Evolutionary conservation across 1,140 invertebrate genomes (phyloP).

Genomic region (Drosophila hydei): DNA sequence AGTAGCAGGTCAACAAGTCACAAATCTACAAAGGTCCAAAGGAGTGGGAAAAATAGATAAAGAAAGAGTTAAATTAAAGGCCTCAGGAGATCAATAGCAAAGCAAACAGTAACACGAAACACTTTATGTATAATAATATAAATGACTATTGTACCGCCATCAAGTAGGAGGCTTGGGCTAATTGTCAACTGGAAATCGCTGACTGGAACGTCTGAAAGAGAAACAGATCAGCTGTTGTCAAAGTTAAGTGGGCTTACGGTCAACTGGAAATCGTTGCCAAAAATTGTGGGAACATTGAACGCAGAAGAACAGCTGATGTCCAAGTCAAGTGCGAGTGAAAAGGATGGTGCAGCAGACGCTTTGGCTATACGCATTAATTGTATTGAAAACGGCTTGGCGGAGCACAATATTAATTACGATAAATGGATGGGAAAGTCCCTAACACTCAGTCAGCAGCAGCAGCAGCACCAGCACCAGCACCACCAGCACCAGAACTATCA

Average conservation of each 20-base stretch:
- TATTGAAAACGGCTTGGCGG: too few species aligned
- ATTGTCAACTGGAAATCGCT: background rate
- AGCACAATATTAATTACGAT: background rate
- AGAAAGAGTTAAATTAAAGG: background rate
- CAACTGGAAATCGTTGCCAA: background rate
- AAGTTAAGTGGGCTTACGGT: background rate
- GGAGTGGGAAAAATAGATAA: too few species aligned
- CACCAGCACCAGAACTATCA: background rate
- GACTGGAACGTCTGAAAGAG: background rate
- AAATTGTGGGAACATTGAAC: background rate
- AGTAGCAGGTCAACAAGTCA: background rate
- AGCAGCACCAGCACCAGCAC: background rate
- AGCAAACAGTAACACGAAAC: background rate
- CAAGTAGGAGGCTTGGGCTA: background rate
- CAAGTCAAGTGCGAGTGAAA: too few species aligned
- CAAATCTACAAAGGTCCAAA: background rate
- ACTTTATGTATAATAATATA: background rate
- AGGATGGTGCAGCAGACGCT: background rate
- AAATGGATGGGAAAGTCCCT: conserved; percentile 1
- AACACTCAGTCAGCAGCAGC: background rate
- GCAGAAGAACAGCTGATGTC: background rate
- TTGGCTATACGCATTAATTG: background rate
- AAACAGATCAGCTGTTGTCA: background rate
- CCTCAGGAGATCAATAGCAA: background rate
- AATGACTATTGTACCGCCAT: background rate